Base-by-base conservation (phyloP, 1,140 invertebrate genomes). In the Brachionus sp. region DNA sequence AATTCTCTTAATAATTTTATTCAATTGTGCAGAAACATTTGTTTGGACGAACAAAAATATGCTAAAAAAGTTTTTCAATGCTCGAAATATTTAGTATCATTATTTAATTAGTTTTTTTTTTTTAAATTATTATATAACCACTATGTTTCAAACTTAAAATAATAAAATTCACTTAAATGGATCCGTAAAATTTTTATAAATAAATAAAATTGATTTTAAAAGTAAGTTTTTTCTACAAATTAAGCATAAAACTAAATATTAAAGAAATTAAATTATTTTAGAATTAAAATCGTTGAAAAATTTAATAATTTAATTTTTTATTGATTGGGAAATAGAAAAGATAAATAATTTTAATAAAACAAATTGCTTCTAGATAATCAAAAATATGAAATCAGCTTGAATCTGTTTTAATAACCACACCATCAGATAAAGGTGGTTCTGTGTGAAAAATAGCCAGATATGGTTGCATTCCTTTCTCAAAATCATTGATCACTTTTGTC, bases 381-480 rank as follows among this genome's bases (percentile, higher is more conserved):
- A 19, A 53, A 53, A 3, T 6, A 46, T 50, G 42, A 46, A 3
- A 23, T 57, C n/a, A 57, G 50, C 19, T 57, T 5, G 50, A 57
- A 7, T 57, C 50, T 23, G 16, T 16, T 57, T 57, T 57, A 23
- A 57, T 23, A 0, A 57, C 50, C 16, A 10, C 50, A 9, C 16
- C 16, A 23, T 57, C 50, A 23, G 50, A 25, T 7, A 23, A 16
- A 25, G 66, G 66, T 1, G 66, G 66, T 39, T 70, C 33, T 6
- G 66, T 70, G n/a, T 80, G 77, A 37, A 80, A 80, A 13, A 80
- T 50, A 23, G 62, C 77, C 39, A 80, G 12, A 66, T 62, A 80
- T 9, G 77, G 77, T 23, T 62, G 62, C 77, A 80, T 80, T 12
- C 50, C 50, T n/a, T 42, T 37, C 35, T 80, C 16, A 44, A 62